A percentile compares a stretch with the other conserved stretches of the same genome.
phyloP scores from a whole-genome alignment of 2,797 vertebrate species.

The Coluber constrictor region DNA sequence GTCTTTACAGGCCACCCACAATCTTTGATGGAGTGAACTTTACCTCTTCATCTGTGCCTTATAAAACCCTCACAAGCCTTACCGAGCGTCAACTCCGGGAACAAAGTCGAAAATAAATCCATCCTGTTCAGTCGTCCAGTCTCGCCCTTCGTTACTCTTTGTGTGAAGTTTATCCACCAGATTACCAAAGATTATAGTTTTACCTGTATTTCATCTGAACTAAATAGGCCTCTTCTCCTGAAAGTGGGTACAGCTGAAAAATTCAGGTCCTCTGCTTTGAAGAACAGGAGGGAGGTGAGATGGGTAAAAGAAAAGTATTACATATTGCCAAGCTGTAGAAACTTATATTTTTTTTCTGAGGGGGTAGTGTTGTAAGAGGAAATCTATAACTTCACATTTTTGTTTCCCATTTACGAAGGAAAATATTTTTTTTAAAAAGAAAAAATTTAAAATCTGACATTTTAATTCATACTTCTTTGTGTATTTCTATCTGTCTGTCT shows the following conservation, averaged over 20 bases:
- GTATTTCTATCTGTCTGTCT: constrained; percentile 8
- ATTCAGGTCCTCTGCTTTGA: constrained; percentile 50
- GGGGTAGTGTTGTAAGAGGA: constrained; percentile 44
- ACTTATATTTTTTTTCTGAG: constrained; percentile 57
- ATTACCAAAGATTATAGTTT: constrained; percentile 54
- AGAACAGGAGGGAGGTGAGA: constrained; percentile 26
- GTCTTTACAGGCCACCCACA: not conserved
- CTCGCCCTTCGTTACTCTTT: constrained; percentile 6
- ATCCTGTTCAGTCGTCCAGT: constrained; percentile 32
- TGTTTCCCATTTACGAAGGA: constrained; percentile 31
- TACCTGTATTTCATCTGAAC: constrained; percentile 48
- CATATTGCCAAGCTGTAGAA: constrained; percentile 31
- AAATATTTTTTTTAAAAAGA: constrained; percentile 3
- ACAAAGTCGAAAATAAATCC: constrained; percentile 42
- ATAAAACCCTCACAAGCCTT: constrained; percentile 7
- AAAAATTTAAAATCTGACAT: constrained; percentile 1
- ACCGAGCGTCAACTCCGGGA: constrained; percentile 10
- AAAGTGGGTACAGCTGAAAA: constrained; percentile 47
- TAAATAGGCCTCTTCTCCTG: constrained; percentile 36
- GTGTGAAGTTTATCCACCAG: constrained; percentile 43
- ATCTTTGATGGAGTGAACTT: not conserved
- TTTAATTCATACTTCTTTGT: not conserved
- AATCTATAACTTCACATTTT: constrained; percentile 40
- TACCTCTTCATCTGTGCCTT: not conserved
- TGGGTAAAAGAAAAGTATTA: constrained; percentile 15